These are phyloP conservation scores for Paraescarpia echinospica DNA, from an alignment of 1,140 invertebrate genomes.

Conservation along the genomic window DNA sequence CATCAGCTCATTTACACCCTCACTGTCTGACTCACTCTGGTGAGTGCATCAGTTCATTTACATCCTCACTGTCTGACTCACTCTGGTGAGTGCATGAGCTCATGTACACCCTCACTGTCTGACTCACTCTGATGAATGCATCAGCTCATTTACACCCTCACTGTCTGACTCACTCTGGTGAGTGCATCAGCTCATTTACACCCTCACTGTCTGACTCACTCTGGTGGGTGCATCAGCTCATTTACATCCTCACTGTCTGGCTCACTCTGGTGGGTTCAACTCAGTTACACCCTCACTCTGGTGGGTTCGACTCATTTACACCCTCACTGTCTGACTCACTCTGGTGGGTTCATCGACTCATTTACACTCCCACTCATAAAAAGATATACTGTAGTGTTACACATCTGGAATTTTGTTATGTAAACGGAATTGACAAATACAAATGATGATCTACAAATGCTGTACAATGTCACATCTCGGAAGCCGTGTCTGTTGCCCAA, in stretches of 20 bases:
- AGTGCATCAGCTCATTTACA: background rate
- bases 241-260: too few relatives aligned
- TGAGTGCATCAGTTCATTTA: slow-evolving; percentile 33
- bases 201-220: slow-evolving; percentile 48
- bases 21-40: slow-evolving; percentile 49
- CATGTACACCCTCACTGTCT: slow-evolving; percentile 41
- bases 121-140: slow-evolving; percentile 48
- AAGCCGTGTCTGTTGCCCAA: too few relatives aligned
- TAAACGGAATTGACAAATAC: too few relatives aligned
- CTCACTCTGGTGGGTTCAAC: background rate
- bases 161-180: background rate
- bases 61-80: too few relatives aligned
- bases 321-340: too few relatives aligned
- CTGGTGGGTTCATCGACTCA: background rate
- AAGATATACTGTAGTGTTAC: too few relatives aligned
- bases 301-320: slow-evolving; percentile 35
- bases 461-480: too few relatives aligned
- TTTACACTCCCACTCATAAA: background rate
- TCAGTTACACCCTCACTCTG: slow-evolving; percentile 35
- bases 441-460: too few relatives aligned
- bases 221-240: slow-evolving; percentile 40
- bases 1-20: slow-evolving; percentile 29
- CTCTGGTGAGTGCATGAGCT: background rate
- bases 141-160: background rate
- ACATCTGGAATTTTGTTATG: too few relatives aligned